Evolutionary conservation across 2,113 vertebrate genomes (phyloP), one percentile per base, ranked within the genome.

Genomic region (Fregetta grallaria): DNA sequence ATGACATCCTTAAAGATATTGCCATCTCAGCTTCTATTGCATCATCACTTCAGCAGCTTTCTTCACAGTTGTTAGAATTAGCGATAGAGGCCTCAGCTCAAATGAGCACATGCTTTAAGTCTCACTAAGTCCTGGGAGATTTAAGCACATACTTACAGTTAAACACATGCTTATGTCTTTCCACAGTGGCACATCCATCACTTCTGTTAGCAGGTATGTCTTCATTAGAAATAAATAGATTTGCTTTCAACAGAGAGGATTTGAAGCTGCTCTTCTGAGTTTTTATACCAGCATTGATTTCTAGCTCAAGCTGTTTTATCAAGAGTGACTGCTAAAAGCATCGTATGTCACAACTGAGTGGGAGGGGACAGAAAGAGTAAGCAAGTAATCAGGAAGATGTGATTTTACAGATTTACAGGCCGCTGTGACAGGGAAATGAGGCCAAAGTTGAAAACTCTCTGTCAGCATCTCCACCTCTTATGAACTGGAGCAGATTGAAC

Each of bases 241-340:
- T 76, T 66, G 22, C 81, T 90, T 84, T 90, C 84, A 87, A 19
- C 13, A 81, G 50, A 76, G 50, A 58, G 71, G 50, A 62, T 88
- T 90, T 85, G 73, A 96, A 96, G 61, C 15, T 80, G 40, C 26
- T 90, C 14, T 80, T 80, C 36, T 4, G 21, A 80, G 50, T 63
- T 97, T 93, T 83, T 45, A 68, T 22, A 92, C 29, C 40, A 77
- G 47, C 63, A 83, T 26, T 47, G 67, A 92, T 91, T 94, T 92
- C 81, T 71, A 93, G 36, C 20, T 94, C 40, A 80, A 94, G 55
- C 3, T 52, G 34, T 90, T 96, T 82, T 83, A 86, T 68, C 67
- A 88, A 75, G 36, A 86, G n/a, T 53, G 45, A 52, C 30, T 74
- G 14, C 15, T 92, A 90, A 95, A 90, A 93, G 47, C 65, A 53